Conservation (phyloP, 2,113 vertebrate species). For the Capreolus pygargus region DNA sequence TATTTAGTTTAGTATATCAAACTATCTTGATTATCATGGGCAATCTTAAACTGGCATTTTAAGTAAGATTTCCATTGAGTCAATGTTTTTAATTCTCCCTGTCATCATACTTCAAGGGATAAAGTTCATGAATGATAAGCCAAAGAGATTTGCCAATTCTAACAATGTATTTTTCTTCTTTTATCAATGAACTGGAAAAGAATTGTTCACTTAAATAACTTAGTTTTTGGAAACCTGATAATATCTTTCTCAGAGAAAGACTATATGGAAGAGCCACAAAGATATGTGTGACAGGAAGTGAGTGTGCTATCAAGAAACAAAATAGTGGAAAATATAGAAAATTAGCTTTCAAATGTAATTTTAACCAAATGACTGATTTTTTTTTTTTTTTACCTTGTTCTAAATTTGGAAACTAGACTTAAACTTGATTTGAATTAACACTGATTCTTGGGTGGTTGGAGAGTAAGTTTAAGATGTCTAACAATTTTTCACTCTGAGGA, state of each 20-base stretch:
- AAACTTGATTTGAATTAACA: constrained; percentile 29
- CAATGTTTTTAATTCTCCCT: constrained; percentile 39
- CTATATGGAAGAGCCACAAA: neutral
- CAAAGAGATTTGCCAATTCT: constrained; percentile 51
- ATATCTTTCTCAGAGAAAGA: constrained; percentile 45
- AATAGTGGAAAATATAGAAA: neutral
- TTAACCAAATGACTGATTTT: constrained; percentile 38
- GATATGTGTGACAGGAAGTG: constrained; percentile 48
- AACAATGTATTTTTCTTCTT: neutral
- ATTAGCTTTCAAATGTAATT: constrained; percentile 49
- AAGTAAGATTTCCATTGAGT: constrained; percentile 6
- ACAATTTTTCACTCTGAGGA: neutral
- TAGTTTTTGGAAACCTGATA: constrained; percentile 49
- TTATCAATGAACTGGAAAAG: constrained; percentile 22
- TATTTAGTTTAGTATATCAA: neutral
- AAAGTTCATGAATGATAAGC: constrained; percentile 46
- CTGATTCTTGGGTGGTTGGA: neutral
- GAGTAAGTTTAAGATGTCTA: constrained; percentile 32
- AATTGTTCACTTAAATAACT: constrained; percentile 38
- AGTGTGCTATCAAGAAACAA: neutral
- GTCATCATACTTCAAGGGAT: neutral
- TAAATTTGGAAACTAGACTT: constrained; percentile 57
- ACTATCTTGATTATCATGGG: neutral
- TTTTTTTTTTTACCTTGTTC: neutral
- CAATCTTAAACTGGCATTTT: neutral